phyloP scores from a whole-genome alignment of 2,888 invertebrate species.

The Eudemis profundana region DNA sequence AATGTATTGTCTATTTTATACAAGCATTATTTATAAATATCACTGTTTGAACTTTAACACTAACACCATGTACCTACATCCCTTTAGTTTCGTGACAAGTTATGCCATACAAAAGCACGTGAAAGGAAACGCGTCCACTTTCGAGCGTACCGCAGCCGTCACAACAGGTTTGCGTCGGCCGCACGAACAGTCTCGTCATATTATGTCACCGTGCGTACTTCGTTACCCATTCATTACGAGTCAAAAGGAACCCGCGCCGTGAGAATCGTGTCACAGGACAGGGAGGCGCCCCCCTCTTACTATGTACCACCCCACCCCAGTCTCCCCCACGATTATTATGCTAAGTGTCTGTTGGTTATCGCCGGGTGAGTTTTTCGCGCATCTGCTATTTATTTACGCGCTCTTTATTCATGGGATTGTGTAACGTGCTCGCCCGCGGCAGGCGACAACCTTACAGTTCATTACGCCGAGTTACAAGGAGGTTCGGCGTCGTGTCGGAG shows the following conservation, averaged over 20 bases:
- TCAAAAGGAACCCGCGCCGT: conserved; percentile 79
- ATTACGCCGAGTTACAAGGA: conserved; percentile 72
- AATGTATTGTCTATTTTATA: too few relatives aligned
- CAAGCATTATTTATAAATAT: too few relatives aligned
- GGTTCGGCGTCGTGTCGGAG: conserved; percentile 52
- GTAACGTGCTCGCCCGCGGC: conserved; percentile 69
- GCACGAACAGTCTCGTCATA: conserved; percentile 40
- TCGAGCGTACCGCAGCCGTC: conserved; percentile 41
- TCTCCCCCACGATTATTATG: conserved; percentile 80
- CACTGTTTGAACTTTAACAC: too few relatives aligned
- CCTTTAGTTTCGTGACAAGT: conserved; percentile 13
- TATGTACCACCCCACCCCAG: conserved; percentile 51
- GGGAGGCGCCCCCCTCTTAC: conserved; percentile 53
- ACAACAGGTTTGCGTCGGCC: conserved; percentile 68
- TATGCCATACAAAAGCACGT: conserved; percentile 23
- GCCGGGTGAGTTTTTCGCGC: conserved; percentile 83
- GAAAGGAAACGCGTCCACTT: conserved; percentile 45
- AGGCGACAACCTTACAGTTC: conserved; percentile 77
- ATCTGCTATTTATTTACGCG: conserved; percentile 85
- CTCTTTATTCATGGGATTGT: conserved; percentile 83
- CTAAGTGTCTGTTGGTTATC: conserved; percentile 80
- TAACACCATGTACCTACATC: not conserved
- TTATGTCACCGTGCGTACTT: conserved; percentile 78
- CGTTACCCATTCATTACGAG: conserved; percentile 79
- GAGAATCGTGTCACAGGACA: conserved; percentile 81